Conservation (phyloP, 2,888 invertebrate genomes). For the Pandemis cinnamomeana region DNA sequence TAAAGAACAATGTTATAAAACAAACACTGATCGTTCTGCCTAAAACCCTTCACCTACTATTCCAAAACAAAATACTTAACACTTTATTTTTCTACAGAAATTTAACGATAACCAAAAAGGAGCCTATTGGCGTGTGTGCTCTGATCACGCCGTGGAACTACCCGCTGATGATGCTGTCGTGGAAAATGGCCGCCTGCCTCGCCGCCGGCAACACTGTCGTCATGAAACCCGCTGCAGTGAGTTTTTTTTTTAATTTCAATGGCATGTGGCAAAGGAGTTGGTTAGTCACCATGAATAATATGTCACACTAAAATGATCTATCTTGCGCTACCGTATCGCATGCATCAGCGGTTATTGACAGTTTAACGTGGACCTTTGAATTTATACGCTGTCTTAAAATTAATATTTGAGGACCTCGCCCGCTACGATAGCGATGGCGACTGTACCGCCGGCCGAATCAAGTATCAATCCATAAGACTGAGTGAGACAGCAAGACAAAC, state of each 20-base stretch:
- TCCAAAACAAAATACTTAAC: background rate
- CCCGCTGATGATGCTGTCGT: slow-evolving; percentile 99
- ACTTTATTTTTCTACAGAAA: slow-evolving; percentile 76
- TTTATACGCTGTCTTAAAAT: too few relatives aligned
- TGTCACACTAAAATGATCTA: too few relatives aligned
- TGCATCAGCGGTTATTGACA: too few relatives aligned
- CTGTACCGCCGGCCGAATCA: too few relatives aligned
- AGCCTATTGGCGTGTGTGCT: slow-evolving; percentile 97
- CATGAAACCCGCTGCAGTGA: slow-evolving; percentile 96
- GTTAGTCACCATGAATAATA: too few relatives aligned
- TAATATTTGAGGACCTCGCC: too few relatives aligned
- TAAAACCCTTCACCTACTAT: background rate
- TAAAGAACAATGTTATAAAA: slow-evolving; percentile 17
- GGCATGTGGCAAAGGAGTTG: background rate
- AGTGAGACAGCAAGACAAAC: too few relatives aligned
- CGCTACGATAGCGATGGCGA: too few relatives aligned
- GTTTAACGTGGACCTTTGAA: too few relatives aligned
- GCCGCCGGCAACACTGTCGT: slow-evolving; percentile 98
- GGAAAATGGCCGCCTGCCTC: slow-evolving; percentile 99
- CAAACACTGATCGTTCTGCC: slow-evolving; percentile 2
- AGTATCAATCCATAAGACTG: too few relatives aligned
- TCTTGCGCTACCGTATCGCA: too few relatives aligned
- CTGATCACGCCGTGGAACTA: slow-evolving; percentile 99
- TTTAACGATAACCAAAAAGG: slow-evolving; percentile 93
- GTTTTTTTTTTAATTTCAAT: slow-evolving; percentile 38